Evolutionary conservation across 1,140 invertebrate species (phyloP).

Genomic region (Pectinophora gossypiella): DNA sequence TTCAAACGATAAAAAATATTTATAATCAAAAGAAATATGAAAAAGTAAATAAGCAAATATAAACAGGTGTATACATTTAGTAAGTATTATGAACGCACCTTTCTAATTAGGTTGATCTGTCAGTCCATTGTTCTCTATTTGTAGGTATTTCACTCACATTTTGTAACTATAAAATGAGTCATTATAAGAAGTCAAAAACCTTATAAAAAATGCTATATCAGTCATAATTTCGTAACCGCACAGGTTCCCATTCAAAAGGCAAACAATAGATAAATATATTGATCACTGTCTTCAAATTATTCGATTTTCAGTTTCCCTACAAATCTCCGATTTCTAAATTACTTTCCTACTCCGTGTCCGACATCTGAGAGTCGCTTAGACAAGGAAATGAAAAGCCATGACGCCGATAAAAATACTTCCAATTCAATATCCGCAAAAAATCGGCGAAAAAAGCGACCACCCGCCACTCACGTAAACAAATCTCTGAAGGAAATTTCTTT

Average conservation of each 20-base stretch:
- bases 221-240: not conserved
- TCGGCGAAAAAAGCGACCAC: slow-evolving; percentile 37
- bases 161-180: not conserved
- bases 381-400: slow-evolving; percentile 32
- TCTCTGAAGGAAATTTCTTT: slow-evolving; percentile 66
- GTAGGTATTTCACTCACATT: not conserved
- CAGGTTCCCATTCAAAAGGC: not conserved
- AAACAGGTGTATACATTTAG: not conserved
- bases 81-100: not conserved
- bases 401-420: slow-evolving; percentile 29
- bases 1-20: too few species aligned
- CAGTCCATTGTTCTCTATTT: not conserved
- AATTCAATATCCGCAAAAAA: slow-evolving; percentile 57
- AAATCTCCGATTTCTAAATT: not conserved
- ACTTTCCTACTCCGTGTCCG: not conserved
- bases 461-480: slow-evolving; percentile 61
- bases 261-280: not conserved
- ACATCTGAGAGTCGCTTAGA: not conserved
- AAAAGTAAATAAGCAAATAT: not conserved
- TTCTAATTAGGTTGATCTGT: not conserved
- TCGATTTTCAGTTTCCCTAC: not conserved
- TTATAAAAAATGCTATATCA: not conserved
- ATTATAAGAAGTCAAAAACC: not conserved
- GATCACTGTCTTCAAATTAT: not conserved
- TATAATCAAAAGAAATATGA: not conserved